Conservation (phyloP, 2,888 invertebrate species). For the Ferdinandea cuprea region DNA sequence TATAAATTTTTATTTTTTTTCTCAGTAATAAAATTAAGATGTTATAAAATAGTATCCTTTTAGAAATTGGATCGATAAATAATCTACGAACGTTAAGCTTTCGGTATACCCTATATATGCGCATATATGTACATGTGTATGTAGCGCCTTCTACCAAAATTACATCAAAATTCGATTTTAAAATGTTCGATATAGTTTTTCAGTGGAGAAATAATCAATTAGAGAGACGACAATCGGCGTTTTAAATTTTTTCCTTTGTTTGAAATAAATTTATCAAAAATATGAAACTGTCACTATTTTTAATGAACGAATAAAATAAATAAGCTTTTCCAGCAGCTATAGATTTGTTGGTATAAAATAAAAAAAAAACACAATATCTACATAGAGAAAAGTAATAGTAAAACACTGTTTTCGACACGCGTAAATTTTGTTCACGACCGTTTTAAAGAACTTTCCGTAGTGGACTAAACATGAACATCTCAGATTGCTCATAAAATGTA, state of each 20-base stretch:
- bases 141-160: constrained; percentile 1
- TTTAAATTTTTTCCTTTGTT: no score
- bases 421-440: constrained; percentile 78
- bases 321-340: constrained; percentile 14
- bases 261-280: neutral
- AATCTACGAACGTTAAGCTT: constrained; percentile 51
- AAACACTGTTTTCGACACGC: constrained; percentile 31
- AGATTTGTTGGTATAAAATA: constrained; percentile 1
- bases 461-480: constrained; percentile 79
- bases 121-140: constrained; percentile 4
- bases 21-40: constrained; percentile 11
- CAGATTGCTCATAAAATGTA: constrained; percentile 60
- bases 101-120: neutral
- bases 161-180: constrained; percentile 11
- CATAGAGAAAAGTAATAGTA: constrained; percentile 30
- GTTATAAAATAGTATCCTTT: constrained; percentile 56
- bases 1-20: constrained; percentile 7
- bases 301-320: constrained; percentile 4
- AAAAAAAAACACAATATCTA: neutral
- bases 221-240: no score
- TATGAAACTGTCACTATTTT: constrained; percentile 26
- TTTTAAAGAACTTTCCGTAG: constrained; percentile 82
- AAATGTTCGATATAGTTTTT: neutral
- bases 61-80: constrained; percentile 63
- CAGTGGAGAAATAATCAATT: no score